Evolutionary conservation across 2,797 vertebrate species (phyloP).

Genomic region (Danio tinwini): DNA sequence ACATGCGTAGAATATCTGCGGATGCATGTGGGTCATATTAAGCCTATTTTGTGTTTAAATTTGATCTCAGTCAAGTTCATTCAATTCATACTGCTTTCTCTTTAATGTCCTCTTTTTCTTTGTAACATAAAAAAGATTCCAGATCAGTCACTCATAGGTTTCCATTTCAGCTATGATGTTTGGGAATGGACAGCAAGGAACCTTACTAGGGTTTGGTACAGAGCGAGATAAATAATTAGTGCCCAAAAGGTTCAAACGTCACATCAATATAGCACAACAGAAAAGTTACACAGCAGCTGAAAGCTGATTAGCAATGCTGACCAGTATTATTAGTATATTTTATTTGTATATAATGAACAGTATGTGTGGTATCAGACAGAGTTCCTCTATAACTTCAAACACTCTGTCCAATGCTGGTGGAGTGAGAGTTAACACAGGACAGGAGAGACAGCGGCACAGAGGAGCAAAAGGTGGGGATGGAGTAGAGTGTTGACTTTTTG

Average conservation of each 20-base stretch:
- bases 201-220: background rate
- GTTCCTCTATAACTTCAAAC: constrained; percentile 59
- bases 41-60: too few species aligned
- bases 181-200: background rate
- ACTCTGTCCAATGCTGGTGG: constrained; percentile 51
- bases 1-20: too few species aligned
- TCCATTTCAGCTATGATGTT: background rate
- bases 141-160: background rate
- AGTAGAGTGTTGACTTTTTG: constrained; percentile 5
- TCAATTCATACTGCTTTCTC: background rate
- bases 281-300: background rate
- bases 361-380: constrained; percentile 8
- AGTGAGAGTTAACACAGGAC: constrained; percentile 37
- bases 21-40: too few species aligned
- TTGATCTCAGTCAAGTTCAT: background rate
- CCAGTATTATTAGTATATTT: background rate
- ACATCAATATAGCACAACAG: background rate
- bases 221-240: constrained; percentile 3
- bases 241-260: background rate
- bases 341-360: background rate
- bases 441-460: constrained; percentile 35
- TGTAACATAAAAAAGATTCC: background rate
- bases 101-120: background rate
- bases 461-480: constrained; percentile 29
- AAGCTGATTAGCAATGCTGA: background rate